Base-by-base conservation (phyloP, 2,113 vertebrate genomes). In the Prochilodus magdalenae region DNA sequence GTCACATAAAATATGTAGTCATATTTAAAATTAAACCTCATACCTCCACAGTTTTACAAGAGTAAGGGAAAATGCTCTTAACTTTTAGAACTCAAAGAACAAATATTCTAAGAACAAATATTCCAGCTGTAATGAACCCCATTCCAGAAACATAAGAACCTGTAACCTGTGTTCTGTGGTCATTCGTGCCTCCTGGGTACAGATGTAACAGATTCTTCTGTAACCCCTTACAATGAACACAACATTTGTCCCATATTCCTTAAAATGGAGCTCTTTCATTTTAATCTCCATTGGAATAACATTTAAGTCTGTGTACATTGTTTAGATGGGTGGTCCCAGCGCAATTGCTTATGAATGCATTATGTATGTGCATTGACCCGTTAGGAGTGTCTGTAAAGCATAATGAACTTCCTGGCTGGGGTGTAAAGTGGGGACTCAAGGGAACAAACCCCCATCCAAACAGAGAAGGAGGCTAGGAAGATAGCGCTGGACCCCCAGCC, bases 371-470 rank as follows among this genome's bases (percentile, higher is more conserved):
- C 83, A 60, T 49, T 83, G 83, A 87, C 81, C 86, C 84, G 75
- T 91, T 84, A 75, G 77, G 11, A 53, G 86, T 91, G 88, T 84
- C 89, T 90, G 90, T 89, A 27, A 75, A 62, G 73, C 73, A 90
- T 86, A 88, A 90, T 89, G 85, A 88, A 90, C 85, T 87, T 89
- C 78, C 84, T 81, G 49, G 69, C 8, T 82, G 82, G 86, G 87
- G 79, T 80, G 86, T 30, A 24, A 88, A 86, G 40, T 15, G 69
- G 53, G 36, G 20, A 0, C 22, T 44, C 57, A 72, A 72, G 10
- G 55, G 44, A 80, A 49, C 69, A 73, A 78, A 77, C 74, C 81
- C 75, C 81, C 74, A 66, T 81, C 59, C 77, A 72, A 60, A 72
- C n/a, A 29, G 57, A 66, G 53, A 59, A 75, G 51, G 22, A 13